phyloP scores from a whole-genome alignment of 2,888 invertebrate species.

The Venusia cambrica region DNA sequence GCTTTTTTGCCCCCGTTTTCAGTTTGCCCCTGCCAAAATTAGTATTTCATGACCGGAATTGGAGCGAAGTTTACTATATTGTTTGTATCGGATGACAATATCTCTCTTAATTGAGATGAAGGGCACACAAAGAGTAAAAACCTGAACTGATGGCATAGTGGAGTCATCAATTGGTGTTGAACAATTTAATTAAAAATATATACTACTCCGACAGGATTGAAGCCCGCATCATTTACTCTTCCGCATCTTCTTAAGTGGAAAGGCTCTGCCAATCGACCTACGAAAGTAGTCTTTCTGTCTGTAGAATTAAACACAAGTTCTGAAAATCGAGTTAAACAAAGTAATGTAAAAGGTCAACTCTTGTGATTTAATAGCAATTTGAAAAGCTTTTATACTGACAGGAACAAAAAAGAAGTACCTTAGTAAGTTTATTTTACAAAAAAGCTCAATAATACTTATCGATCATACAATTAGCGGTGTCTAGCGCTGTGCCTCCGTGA shows the following conservation, averaged over 20 bases:
- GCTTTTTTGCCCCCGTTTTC: slow-evolving; percentile 34
- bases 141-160: slow-evolving; percentile 15
- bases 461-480: slow-evolving; percentile 42
- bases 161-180: slow-evolving; percentile 23
- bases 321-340: no score
- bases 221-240: no score
- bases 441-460: slow-evolving; percentile 30
- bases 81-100: slow-evolving; percentile 30
- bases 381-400: no score
- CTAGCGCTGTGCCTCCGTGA: slow-evolving; percentile 35
- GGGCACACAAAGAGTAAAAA: slow-evolving; percentile 16
- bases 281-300: no score
- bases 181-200: no score
- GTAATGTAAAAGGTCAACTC: no score
- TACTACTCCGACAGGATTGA: no score
- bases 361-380: no score
- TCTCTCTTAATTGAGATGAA: slow-evolving; percentile 22
- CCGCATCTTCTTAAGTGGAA: no score
- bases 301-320: no score
- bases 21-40: slow-evolving; percentile 33
- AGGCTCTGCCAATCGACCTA: no score
- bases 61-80: slow-evolving; percentile 33
- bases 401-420: no score
- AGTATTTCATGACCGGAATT: slow-evolving; percentile 28
- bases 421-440: slow-evolving; percentile 16